A percentile compares a stretch with the other conserved stretches of the same genome.
These are phyloP conservation scores for Varanus komodoensis DNA, from an alignment of 2,113 vertebrate genomes.

Conservation along the genomic window DNA sequence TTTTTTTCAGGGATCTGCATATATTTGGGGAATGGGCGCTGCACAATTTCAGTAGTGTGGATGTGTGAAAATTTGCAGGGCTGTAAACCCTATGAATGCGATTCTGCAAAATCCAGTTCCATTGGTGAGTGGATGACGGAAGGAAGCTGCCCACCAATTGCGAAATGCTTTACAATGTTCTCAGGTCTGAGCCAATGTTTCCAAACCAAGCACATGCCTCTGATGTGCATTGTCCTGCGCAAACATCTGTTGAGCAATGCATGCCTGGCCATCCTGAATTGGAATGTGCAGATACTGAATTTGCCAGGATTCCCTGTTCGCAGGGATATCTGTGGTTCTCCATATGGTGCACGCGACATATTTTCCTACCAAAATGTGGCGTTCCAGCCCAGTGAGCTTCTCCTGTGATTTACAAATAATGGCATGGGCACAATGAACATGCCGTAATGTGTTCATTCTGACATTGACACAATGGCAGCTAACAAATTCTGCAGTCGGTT, in stretches of 20 bases:
- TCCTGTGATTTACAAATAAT: neutral
- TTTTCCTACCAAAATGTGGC: constrained; percentile 9
- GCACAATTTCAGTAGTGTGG: too few relatives aligned
- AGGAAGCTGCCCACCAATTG: too few relatives aligned
- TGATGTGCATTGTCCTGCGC: neutral
- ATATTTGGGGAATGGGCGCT: too few relatives aligned
- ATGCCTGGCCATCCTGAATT: neutral
- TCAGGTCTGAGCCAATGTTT: too few relatives aligned
- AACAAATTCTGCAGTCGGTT: neutral
- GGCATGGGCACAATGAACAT: neutral
- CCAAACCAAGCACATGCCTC: too few relatives aligned
- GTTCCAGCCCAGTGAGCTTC: constrained; percentile 1
- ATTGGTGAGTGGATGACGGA: too few relatives aligned
- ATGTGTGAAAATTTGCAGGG: too few relatives aligned
- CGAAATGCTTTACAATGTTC: too few relatives aligned
- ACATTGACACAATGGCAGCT: neutral
- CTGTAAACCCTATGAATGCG: too few relatives aligned
- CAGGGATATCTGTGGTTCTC: neutral
- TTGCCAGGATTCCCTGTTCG: too few relatives aligned
- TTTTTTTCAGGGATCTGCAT: too few relatives aligned
- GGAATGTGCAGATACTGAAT: neutral
- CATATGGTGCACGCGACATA: neutral
- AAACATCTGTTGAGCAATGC: neutral
- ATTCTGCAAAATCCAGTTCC: too few relatives aligned
- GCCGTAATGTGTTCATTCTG: fast-evolving